Evolutionary conservation across 1,140 invertebrate genomes (phyloP), one percentile per base, ranked within the genome.

Genomic region (Zelostemma sp.): DNA sequence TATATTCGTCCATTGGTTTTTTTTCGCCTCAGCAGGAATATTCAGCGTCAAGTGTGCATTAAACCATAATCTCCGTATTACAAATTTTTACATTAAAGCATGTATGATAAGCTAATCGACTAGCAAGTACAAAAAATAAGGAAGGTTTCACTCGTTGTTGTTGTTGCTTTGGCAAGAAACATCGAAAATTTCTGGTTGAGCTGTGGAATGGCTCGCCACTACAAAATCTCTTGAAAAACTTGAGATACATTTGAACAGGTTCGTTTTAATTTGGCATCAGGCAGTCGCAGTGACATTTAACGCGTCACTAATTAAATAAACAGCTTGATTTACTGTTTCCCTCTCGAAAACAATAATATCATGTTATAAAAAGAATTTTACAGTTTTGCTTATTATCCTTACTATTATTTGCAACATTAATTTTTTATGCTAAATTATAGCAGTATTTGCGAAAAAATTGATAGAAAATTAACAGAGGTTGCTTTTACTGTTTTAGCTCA

Each of bases 221-320:
- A 62, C 31, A 60, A 68, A 67, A 64, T 17, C 15, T 65, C 45
- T 25, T 17, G 47, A 49, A 53, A 58, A 54, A 31, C 19, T 67
- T 68, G 16, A 56, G 57, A 60, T 47, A 55, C 31, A 43, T 60
- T 35, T 43, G 48, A 69, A 67, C 51, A 60, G 60, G 65, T 60
- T 72, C 53, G 45, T 61, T 54, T 75, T 51, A 80, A 77, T 82
- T 83, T 84, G 82, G 81, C 82, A 82, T 82, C 80, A 81, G 80
- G 77, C 82, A 84, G 80, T 84, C 79, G 33, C 51, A 31, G 64
- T 48, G 54, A 54, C 65, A 31, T 47, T 28, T 47, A 55, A 38
- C 28, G 1, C 6, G 45, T 35, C 46, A 56, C 49, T 46, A 55
- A 15, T 65, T 21, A 18, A 46, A 64, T 9, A 35, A 35, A 6